Percentiles rank a stretch among this genome's conserved stretches.
Conservation (phyloP, 2,888 invertebrate species). For the Ectemnius lituratus region DNA sequence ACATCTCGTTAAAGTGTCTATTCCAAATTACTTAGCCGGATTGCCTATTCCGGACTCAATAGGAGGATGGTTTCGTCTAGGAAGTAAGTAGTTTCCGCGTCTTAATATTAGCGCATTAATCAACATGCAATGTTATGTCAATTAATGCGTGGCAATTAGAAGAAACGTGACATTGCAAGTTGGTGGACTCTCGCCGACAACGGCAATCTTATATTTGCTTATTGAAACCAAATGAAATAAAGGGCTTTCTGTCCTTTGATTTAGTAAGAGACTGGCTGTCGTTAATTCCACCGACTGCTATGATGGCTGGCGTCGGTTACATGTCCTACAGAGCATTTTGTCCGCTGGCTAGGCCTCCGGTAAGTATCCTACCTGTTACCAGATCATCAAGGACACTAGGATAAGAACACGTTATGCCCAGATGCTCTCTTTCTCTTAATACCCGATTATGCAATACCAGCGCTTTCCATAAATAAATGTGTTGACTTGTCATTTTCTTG, state of each 20-base stretch:
- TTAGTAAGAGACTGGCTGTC: conserved; percentile 90
- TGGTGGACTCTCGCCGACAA: conserved; percentile 5
- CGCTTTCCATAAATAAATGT: background rate
- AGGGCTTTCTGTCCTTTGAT: conserved; percentile 26
- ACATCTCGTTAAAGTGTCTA: conserved; percentile 86
- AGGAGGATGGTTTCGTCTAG: conserved; percentile 91
- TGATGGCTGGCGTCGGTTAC: conserved; percentile 89
- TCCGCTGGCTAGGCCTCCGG: conserved; percentile 81
- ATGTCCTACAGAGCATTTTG: conserved; percentile 88
- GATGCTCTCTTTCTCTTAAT: conserved; percentile 9
- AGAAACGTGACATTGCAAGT: conserved; percentile 25
- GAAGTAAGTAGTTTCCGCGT: conserved; percentile 80
- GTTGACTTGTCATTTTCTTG: background rate
- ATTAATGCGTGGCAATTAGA: background rate
- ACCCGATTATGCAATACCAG: conserved; percentile 41
- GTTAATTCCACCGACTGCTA: conserved; percentile 89
- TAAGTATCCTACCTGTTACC: conserved; percentile 62
- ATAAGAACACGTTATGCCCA: conserved; percentile 13
- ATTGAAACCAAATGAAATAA: background rate
- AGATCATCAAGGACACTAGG: conserved; percentile 39
- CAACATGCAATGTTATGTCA: conserved; percentile 1
- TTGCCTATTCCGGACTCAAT: conserved; percentile 91
- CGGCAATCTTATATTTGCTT: background rate
- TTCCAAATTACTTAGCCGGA: conserved; percentile 91
- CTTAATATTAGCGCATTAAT: conserved; percentile 14